These are phyloP conservation scores for Biston stratarius DNA, from an alignment of 2,888 invertebrate genomes.

Conservation along the genomic window DNA sequence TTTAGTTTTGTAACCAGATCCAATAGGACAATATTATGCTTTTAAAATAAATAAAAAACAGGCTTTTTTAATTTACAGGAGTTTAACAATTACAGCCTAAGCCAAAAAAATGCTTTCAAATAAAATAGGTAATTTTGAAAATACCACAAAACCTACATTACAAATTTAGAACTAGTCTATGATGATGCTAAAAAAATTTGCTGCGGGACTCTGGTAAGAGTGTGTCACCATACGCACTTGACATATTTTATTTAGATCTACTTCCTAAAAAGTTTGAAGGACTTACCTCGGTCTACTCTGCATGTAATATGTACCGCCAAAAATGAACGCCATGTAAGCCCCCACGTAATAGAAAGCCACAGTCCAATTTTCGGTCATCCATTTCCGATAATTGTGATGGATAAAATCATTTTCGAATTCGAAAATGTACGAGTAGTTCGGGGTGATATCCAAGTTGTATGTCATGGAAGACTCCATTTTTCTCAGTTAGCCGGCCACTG, in stretches of 20 bases:
- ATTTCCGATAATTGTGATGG: constrained; percentile 94
- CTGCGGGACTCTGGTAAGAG: too few relatives aligned
- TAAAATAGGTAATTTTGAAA: too few relatives aligned
- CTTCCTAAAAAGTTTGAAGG: not conserved
- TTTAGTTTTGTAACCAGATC: too few relatives aligned
- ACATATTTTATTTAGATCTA: not conserved
- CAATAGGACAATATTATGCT: too few relatives aligned
- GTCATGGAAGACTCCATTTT: constrained; percentile 78
- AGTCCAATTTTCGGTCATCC: constrained; percentile 99
- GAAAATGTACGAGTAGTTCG: constrained; percentile 97
- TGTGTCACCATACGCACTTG: too few relatives aligned
- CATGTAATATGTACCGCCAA: constrained; percentile 98
- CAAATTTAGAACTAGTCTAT: too few relatives aligned
- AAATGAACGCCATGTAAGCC: constrained; percentile 97
- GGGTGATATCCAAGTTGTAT: constrained; percentile 87
- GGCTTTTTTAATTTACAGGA: too few relatives aligned
- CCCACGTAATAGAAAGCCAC: constrained; percentile 95
- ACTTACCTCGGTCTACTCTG: constrained; percentile 92
- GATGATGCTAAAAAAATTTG: too few relatives aligned
- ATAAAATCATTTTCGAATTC: constrained; percentile 98
- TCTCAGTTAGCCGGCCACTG: constrained; percentile 56
- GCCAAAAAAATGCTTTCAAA: too few relatives aligned
- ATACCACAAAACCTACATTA: too few relatives aligned
- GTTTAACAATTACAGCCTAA: too few relatives aligned
- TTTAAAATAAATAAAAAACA: too few relatives aligned